Evolutionary conservation across 2,888 invertebrate genomes (phyloP), one percentile per base, ranked within the genome.

Genomic region (Gastrophysa polygoni): DNA sequence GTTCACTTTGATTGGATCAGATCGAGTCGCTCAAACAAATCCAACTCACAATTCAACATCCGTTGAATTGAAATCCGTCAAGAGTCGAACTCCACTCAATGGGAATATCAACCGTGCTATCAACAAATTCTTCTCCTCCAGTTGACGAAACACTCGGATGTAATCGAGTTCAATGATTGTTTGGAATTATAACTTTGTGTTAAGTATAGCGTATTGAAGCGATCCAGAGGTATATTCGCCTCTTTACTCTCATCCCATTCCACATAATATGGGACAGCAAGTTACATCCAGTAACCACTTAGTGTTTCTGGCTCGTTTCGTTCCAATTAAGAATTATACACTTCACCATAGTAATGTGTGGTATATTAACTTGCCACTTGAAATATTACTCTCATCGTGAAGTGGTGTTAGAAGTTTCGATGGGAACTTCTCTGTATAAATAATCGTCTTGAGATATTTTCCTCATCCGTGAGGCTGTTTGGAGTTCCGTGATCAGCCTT

Each of bases 301-400:
- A 56, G 47, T 59, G 21, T 58, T 64, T 63, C 57, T 28, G 14
- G 34, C 48, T n/a, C 34, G 29, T 48, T 57, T 57, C 47, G 17
- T 48, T 47, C 16, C 57, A 57, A 48, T 57, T 64, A 56, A 57
- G 57, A 66, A 64, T 66, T 56, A 68, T 64, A 60, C 61, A 58
- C 64, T 66, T 63, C 49, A 49, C 51, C 54, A 50, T 46, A 44
- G 46, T 57, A 47, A 63, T 47, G 51, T 63, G 57, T 52, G 61
- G 59, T 61, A 55, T 61, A 63, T 66, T 68, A 68, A 63, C 61
- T 66, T 66, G 60, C 62, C 63, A 62, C 64, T 66, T 64, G 58
- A 66, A 52, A 60, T 63, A 61, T 57, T 48, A 57, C 57, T 51
- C 57, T 57, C 18, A 16, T 48, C 24, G 32, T 32, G 17, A 34